phyloP scores from a whole-genome alignment of 2,113 vertebrate species.

The Calyptomena viridis region DNA sequence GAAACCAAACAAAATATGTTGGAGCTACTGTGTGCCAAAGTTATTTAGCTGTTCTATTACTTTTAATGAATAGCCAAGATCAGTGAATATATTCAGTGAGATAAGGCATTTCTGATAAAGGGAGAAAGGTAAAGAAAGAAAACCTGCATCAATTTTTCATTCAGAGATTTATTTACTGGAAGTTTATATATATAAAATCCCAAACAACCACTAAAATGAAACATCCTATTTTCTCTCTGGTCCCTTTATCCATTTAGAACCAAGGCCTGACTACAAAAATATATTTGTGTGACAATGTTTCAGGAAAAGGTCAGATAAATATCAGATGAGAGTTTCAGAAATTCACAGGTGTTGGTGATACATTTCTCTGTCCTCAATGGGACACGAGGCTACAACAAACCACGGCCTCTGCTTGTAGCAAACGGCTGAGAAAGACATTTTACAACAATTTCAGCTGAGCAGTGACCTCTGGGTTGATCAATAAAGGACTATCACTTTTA shows the following conservation, averaged over 20 bases:
- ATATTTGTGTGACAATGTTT: slow-evolving; percentile 14
- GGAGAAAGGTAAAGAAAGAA: slow-evolving; percentile 44
- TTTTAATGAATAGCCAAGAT: slow-evolving; percentile 74
- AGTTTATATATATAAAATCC: background rate
- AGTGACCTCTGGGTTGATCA: background rate
- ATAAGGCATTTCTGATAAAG: slow-evolving; percentile 67
- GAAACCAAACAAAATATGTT: slow-evolving; percentile 64
- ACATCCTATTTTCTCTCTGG: background rate
- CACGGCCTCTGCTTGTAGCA: background rate
- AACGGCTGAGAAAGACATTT: background rate
- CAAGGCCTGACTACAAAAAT: background rate
- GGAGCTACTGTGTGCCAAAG: slow-evolving; percentile 52
- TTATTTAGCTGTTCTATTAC: slow-evolving; percentile 76
- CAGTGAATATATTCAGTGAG: slow-evolving; percentile 37
- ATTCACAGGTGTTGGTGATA: background rate
- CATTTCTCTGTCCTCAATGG: background rate
- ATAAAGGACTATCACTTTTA: background rate
- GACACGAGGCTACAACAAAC: background rate
- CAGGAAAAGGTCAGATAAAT: slow-evolving; percentile 34
- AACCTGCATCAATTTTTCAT: slow-evolving; percentile 62
- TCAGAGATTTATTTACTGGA: slow-evolving; percentile 6
- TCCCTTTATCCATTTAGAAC: background rate
- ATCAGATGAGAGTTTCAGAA: slow-evolving; percentile 24
- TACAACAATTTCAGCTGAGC: background rate
- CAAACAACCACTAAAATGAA: background rate